A percentile compares a stretch with the other conserved stretches of the same genome.
phyloP scores from a whole-genome alignment of 1,140 invertebrate genomes.

The Apolygus lucorum region DNA sequence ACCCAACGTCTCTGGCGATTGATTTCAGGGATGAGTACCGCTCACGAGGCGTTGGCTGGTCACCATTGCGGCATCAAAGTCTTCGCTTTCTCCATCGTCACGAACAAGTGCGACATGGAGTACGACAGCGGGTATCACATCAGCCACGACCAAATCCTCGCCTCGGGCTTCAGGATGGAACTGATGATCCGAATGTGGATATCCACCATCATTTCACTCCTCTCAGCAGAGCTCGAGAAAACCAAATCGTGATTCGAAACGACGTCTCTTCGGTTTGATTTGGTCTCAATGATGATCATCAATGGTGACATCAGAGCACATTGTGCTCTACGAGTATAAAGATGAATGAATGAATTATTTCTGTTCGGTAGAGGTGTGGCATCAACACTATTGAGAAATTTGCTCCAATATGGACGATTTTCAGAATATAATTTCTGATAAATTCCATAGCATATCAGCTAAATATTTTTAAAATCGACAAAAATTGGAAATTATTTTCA shows the following conservation, averaged over 20 bases:
- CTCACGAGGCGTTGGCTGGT: conserved; percentile 78
- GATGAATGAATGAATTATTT: not conserved
- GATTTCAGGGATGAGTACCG: conserved; percentile 37
- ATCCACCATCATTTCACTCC: not conserved
- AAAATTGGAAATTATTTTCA: too few species aligned
- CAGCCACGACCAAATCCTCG: conserved; percentile 81
- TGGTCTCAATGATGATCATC: not conserved
- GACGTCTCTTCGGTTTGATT: too few species aligned
- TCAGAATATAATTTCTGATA: too few species aligned
- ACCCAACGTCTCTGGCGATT: too few species aligned
- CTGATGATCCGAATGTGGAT: not conserved
- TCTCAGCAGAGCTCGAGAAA: too few species aligned
- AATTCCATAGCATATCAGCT: too few species aligned
- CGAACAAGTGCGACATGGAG: conserved; percentile 75
- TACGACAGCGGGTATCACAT: conserved; percentile 65
- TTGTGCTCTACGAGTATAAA: not conserved
- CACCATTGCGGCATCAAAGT: conserved; percentile 83
- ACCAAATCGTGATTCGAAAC: too few species aligned
- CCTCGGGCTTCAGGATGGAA: not conserved
- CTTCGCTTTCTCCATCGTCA: conserved; percentile 85
- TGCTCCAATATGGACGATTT: too few species aligned
- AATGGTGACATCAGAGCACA: not conserved
- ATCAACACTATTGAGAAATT: too few species aligned
- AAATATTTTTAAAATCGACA: too few species aligned
- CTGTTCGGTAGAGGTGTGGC: too few species aligned